Evolutionary conservation across 2,113 vertebrate genomes (phyloP).

Genomic region (Lycocorax pyrrhopterus): DNA sequence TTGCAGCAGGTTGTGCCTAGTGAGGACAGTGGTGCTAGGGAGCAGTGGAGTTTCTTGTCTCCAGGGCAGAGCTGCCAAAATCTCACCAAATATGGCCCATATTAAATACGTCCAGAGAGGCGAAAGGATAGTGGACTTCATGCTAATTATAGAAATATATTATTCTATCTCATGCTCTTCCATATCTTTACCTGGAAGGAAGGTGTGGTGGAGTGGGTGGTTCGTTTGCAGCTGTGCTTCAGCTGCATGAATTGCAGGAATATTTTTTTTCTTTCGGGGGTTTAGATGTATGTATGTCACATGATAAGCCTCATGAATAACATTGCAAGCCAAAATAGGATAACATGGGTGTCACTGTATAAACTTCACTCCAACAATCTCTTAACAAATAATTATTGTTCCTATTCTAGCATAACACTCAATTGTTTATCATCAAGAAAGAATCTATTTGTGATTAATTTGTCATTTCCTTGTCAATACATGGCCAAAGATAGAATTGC

Average conservation of each 20-base stretch:
- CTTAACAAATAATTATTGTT: neutral
- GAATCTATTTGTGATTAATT: neutral
- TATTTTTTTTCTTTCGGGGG: neutral
- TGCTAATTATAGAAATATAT: accelerated
- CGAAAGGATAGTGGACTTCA: neutral
- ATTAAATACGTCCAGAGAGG: neutral
- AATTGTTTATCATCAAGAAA: neutral
- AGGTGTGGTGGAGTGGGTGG: neutral
- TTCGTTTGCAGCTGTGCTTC: neutral
- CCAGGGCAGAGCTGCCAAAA: neutral
- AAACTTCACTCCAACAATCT: neutral
- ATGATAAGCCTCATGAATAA: neutral
- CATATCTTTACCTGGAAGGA: neutral
- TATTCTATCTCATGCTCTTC: neutral
- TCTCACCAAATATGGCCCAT: neutral
- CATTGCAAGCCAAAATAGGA: neutral
- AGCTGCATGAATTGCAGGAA: neutral
- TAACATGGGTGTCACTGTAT: neutral
- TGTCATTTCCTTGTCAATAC: neutral
- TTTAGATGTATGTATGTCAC: neutral
- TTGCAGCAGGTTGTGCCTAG: neutral
- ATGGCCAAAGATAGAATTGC: neutral
- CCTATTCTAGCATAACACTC: neutral
- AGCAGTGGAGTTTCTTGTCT: neutral
- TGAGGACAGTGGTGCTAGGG: neutral